These are phyloP conservation scores for Trissolcus japonicus DNA, from an alignment of 2,888 invertebrate genomes.

Conservation along the genomic window DNA sequence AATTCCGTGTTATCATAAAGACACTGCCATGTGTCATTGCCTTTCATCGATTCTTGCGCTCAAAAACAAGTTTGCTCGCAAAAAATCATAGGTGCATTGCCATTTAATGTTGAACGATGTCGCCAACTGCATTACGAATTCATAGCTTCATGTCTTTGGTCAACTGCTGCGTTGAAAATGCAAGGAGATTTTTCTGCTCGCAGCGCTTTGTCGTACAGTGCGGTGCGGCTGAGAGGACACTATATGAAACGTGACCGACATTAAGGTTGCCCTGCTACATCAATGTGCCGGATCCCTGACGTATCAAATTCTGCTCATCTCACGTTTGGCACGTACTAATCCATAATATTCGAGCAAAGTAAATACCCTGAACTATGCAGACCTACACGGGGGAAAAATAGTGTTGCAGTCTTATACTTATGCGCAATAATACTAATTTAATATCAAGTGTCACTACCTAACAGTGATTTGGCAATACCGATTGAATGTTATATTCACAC, in stretches of 20 bases:
- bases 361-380: slow-evolving; percentile 38
- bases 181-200: slow-evolving; percentile 52
- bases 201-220: slow-evolving; percentile 59
- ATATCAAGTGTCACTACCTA: too few relatives aligned
- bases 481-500: too few relatives aligned
- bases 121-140: slow-evolving; percentile 58
- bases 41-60: slow-evolving; percentile 52
- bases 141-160: slow-evolving; percentile 56
- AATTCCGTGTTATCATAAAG: slow-evolving; percentile 33
- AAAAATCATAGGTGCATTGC: slow-evolving; percentile 48
- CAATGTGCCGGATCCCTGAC: slow-evolving; percentile 53
- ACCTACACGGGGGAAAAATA: too few relatives aligned
- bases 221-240: slow-evolving; percentile 57
- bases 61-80: slow-evolving; percentile 49
- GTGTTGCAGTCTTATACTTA: too few relatives aligned
- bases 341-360: slow-evolving; percentile 53
- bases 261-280: slow-evolving; percentile 58
- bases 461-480: too few relatives aligned
- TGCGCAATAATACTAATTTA: too few relatives aligned
- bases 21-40: slow-evolving; percentile 39
- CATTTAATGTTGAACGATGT: slow-evolving; percentile 55
- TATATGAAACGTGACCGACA: slow-evolving; percentile 66
- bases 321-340: slow-evolving; percentile 58
- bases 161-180: slow-evolving; percentile 57
- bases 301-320: slow-evolving; percentile 60